Conservation (phyloP, 2,888 invertebrate genomes). For the Rhamphomyia laevipes region DNA sequence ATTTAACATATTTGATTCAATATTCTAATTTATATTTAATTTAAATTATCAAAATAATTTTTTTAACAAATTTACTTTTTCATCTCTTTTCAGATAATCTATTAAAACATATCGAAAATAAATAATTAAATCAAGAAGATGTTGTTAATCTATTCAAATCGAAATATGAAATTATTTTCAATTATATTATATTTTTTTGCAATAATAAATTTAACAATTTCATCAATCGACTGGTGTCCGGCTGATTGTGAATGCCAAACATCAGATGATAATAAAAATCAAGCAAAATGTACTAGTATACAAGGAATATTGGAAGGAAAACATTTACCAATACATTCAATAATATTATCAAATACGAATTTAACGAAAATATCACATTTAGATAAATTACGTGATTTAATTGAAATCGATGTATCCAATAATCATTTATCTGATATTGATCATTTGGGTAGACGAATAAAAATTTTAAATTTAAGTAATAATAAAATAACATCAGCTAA, state of each 20-base stretch:
- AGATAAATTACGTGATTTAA: slow-evolving; percentile 47
- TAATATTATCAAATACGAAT: slow-evolving; percentile 52
- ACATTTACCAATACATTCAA: slow-evolving; percentile 32
- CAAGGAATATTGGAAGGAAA: slow-evolving; percentile 22
- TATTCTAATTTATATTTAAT: too few species aligned
- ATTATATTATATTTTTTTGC: too few species aligned
- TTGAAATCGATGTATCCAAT: slow-evolving; percentile 50
- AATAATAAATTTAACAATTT: not conserved
- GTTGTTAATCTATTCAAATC: too few species aligned
- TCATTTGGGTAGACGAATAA: slow-evolving; percentile 47
- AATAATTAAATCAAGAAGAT: too few species aligned
- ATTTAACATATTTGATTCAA: too few species aligned
- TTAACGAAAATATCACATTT: slow-evolving; percentile 46
- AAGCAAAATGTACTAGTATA: slow-evolving; percentile 32
- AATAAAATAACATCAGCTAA: slow-evolving; percentile 47
- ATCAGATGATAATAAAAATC: slow-evolving; percentile 24
- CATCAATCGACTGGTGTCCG: slow-evolving; percentile 21
- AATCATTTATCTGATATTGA: slow-evolving; percentile 48
- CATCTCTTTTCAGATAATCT: too few species aligned
- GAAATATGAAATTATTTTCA: too few species aligned
- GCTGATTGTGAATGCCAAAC: slow-evolving; percentile 27
- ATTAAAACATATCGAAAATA: too few species aligned
- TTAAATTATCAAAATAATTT: too few species aligned
- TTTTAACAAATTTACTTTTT: too few species aligned
- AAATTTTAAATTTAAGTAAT: slow-evolving; percentile 48